phyloP scores from a whole-genome alignment of 1,140 invertebrate species.

The Gryllus bimaculatus region DNA sequence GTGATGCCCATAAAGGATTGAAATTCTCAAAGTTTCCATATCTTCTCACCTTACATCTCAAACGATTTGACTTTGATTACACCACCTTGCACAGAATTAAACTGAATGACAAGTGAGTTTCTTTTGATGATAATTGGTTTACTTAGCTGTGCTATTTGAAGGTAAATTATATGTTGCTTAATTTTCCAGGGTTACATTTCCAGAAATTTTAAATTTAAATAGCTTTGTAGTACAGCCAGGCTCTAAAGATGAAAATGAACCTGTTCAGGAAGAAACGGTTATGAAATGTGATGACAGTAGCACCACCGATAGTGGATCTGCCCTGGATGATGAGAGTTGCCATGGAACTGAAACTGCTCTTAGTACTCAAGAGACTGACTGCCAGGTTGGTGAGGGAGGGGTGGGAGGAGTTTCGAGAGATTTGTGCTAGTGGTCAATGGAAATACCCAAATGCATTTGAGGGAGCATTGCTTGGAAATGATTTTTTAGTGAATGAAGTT shows the following conservation, averaged over 20 bases:
- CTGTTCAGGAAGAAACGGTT: conserved; percentile 33
- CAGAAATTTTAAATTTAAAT: conserved; percentile 72
- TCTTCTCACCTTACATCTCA: conserved; percentile 77
- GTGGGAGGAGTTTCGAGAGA: too few species aligned
- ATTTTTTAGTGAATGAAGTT: neutral
- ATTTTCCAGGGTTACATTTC: conserved; percentile 68
- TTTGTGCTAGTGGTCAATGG: too few species aligned
- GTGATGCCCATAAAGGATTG: conserved; percentile 85
- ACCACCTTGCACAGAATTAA: conserved; percentile 78
- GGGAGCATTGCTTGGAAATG: neutral
- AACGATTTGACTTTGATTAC: conserved; percentile 88
- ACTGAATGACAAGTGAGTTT: conserved; percentile 75
- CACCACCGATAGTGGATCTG: conserved; percentile 59
- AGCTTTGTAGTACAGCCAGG: conserved; percentile 48
- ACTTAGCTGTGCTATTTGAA: neutral
- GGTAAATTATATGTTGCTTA: neutral
- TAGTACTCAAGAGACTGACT: conserved; percentile 30
- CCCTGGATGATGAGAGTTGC: conserved; percentile 53
- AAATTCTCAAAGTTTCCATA: conserved; percentile 86
- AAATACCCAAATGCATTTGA: too few species aligned
- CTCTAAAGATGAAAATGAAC: conserved; percentile 33
- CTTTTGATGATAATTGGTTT: neutral
- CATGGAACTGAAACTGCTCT: conserved; percentile 35
- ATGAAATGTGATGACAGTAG: conserved; percentile 53
- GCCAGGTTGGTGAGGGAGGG: conserved; percentile 25